These are phyloP conservation scores for Psettodes erumei DNA, from an alignment of 2,113 vertebrate genomes.

Conservation along the genomic window DNA sequence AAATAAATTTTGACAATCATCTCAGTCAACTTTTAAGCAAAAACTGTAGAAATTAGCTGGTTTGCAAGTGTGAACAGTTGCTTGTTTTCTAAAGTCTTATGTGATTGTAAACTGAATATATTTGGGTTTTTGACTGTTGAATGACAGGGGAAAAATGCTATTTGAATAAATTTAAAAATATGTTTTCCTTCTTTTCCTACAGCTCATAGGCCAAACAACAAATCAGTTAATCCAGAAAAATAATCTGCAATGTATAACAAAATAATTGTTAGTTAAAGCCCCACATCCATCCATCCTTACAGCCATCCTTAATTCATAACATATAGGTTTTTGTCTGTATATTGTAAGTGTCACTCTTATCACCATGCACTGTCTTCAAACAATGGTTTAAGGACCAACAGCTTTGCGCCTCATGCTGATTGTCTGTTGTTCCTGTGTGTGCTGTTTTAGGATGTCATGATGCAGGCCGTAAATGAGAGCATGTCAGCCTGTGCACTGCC, in stretches of 20 bases:
- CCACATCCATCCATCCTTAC: not conserved
- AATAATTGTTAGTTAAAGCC: not conserved
- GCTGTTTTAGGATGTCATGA: slow-evolving; percentile 59
- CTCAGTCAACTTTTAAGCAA: not conserved
- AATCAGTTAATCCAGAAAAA: not conserved
- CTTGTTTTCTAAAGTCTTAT: too few species aligned
- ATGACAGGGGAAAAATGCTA: not conserved
- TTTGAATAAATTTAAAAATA: too few species aligned
- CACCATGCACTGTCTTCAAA: not conserved
- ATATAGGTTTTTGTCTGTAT: not conserved
- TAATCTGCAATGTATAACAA: not conserved
- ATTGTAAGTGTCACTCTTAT: not conserved
- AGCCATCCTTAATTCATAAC: not conserved
- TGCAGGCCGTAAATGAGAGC: slow-evolving; percentile 46
- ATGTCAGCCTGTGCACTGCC: slow-evolving; percentile 57
- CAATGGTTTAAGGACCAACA: not conserved
- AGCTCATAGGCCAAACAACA: slow-evolving; percentile 4
- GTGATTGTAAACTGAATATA: not conserved
- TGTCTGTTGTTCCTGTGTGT: slow-evolving; percentile 39
- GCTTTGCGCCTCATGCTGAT: slow-evolving; percentile 15
- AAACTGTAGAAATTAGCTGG: too few species aligned
- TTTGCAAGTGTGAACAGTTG: not conserved
- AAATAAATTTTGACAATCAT: not conserved
- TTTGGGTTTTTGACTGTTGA: not conserved
- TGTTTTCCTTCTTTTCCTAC: not conserved